Percentiles rank a stretch among this genome's conserved stretches.
Evolutionary conservation across 2,113 vertebrate genomes (phyloP).

Genomic region (Prionailurus bengalensis): DNA sequence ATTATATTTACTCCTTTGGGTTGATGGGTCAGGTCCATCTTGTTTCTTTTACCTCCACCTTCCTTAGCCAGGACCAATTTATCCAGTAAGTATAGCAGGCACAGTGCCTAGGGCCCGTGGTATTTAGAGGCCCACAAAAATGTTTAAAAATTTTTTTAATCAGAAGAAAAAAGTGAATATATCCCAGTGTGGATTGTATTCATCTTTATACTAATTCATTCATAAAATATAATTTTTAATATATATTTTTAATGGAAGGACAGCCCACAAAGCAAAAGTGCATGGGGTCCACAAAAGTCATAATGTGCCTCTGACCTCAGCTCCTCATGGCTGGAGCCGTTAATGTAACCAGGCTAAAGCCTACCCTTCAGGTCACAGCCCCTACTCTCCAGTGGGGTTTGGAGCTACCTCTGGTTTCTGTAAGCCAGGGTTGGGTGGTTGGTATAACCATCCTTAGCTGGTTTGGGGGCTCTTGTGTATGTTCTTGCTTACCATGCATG

Average conservation of each 20-base stretch:
- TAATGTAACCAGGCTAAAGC: rapidly evolving
- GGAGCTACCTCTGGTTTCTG: background rate
- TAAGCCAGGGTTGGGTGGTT: background rate
- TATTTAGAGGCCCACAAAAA: background rate
- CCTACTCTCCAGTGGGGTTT: background rate
- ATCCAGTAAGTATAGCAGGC: background rate
- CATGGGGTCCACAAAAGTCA: background rate
- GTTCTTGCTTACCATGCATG: background rate
- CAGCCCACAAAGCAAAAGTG: background rate
- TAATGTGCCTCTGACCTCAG: background rate
- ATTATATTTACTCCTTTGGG: background rate
- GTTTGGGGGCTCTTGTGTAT: background rate
- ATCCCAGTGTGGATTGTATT: background rate
- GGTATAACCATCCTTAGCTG: background rate
- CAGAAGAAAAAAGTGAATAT: background rate
- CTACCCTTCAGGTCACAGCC: background rate
- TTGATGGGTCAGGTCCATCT: background rate
- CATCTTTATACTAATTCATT: background rate
- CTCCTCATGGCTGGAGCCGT: background rate
- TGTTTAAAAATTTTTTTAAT: background rate
- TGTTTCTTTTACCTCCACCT: background rate
- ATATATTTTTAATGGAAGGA: background rate
- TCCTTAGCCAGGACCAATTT: background rate
- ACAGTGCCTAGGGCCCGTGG: background rate
- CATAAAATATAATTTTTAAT: background rate